Percentiles rank a stretch among this genome's conserved stretches.
Conservation (phyloP, 2,797 vertebrate genomes). For the Geotrypetes seraphini region DNA sequence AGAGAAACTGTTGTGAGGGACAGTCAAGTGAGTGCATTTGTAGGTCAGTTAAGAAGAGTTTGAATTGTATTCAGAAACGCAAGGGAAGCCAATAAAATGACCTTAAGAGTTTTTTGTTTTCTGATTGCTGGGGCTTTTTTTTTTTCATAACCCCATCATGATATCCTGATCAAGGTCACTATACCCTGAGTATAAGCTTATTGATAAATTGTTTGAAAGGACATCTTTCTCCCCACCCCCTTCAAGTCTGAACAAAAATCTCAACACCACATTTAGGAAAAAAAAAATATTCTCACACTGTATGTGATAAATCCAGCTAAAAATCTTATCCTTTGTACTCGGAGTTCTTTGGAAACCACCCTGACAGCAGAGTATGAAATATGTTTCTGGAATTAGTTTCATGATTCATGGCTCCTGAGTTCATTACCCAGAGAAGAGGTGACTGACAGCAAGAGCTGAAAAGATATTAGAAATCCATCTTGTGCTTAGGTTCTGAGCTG, state of each 20-base stretch:
- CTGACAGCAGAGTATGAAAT: not conserved
- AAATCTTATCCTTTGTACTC: not conserved
- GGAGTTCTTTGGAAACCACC: slow-evolving; percentile 9
- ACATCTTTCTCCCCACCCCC: too few species aligned
- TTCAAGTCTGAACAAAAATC: too few species aligned
- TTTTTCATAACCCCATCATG: slow-evolving; percentile 14
- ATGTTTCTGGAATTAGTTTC: slow-evolving; percentile 5
- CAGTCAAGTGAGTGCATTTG: too few species aligned
- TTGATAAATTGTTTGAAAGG: slow-evolving; percentile 15
- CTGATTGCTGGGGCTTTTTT: not conserved
- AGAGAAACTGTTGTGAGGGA: too few species aligned
- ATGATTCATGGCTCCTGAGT: not conserved
- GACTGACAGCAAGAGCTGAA: not conserved
- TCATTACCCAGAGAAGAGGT: not conserved
- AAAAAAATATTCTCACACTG: slow-evolving; percentile 24
- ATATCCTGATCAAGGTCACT: too few species aligned
- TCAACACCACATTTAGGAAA: too few species aligned
- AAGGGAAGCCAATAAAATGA: too few species aligned
- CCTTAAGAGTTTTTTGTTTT: too few species aligned
- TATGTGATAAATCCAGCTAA: slow-evolving; percentile 3
- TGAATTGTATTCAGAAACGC: too few species aligned
- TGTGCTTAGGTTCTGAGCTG: not conserved
- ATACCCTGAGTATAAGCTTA: slow-evolving; percentile 9
- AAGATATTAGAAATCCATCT: not conserved
- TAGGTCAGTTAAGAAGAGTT: too few species aligned